Conservation (phyloP, 2,888 invertebrate species). For the Dinocampus coccinellae region DNA sequence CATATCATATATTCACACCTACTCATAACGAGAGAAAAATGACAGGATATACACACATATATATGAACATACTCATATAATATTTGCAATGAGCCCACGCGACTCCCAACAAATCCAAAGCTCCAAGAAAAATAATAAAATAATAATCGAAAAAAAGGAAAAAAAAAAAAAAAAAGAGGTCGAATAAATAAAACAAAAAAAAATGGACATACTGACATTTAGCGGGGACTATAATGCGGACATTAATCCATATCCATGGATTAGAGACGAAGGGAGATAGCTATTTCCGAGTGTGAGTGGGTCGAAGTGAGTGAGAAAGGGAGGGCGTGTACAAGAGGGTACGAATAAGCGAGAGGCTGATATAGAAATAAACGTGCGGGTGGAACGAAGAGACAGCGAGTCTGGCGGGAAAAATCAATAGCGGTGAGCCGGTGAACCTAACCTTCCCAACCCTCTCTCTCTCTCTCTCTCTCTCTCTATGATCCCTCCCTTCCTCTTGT, state of each 20-base stretch:
- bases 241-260: constrained; percentile 32
- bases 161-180: background rate
- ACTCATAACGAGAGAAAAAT: background rate
- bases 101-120: background rate
- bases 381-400: constrained; percentile 63
- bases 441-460: constrained; percentile 57
- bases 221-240: constrained; percentile 23
- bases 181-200: constrained; percentile 23
- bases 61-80: background rate
- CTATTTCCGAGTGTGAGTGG: constrained; percentile 41
- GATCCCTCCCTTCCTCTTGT: constrained; percentile 38
- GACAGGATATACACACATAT: constrained; percentile 6
- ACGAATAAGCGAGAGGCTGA: background rate
- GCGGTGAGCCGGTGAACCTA: constrained; percentile 68
- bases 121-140: background rate
- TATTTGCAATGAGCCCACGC: background rate
- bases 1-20: background rate
- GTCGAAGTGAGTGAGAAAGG: constrained; percentile 42
- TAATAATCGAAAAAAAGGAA: background rate
- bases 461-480: constrained; percentile 40
- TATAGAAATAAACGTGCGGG: constrained; percentile 39
- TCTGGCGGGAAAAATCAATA: constrained; percentile 70
- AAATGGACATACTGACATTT: constrained; percentile 18
- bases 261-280: constrained; percentile 42
- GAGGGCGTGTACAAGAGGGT: constrained; percentile 37